Base-by-base conservation (phyloP, 2,888 invertebrate species). In the Nasonia oneida region DNA sequence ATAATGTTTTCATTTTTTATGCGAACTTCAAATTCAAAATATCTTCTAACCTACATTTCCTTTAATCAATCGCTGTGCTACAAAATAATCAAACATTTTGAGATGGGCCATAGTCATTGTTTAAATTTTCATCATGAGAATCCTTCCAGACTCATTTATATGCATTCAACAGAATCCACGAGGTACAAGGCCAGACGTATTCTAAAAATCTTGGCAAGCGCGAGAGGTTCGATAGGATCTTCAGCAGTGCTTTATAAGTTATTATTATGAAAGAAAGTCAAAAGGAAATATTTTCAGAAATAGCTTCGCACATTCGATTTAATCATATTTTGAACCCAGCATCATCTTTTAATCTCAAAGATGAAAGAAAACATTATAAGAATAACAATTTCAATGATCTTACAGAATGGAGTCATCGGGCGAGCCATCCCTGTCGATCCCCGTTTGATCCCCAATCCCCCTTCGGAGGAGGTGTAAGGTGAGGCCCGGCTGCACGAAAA, bases 401-500 rank as follows among this genome's bases (percentile, higher is more conserved):
- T 85, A n/a, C 88, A 93, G 93, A 91, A 93, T 93, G 93, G 92
- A 92, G 91, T 89, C 88, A 84, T 86, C 88, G 89, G 90, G 87
- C 89, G 89, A 87, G 87, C 15, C 70, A 87, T 88, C 82, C 39
- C 53, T 84, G 84, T 81, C 87, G 86, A 89, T 89, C 87, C 88
- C 87, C 47, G 89, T 47, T 12, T 47, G 47, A 47, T 47, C 47
- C 47, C 47, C 47, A 47, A 12, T 47, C 47, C n/a, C 53, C 33
- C 33, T 15, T 29, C 37, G 70, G 33, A 6, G 37, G 70, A 37
- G 29, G 29, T 14, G 14, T 14, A 14, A 14, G 4, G 29, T 33
- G n/a, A 29, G 2, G 47, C 78, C 53, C 33, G 39, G 23, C 33
- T n/a, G 8, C 37, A 70, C 2, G 75, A 89, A 94, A 29, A 67